Evolutionary conservation across 2,113 vertebrate genomes (phyloP).

Genomic region (Psilopsiagon aymara): DNA sequence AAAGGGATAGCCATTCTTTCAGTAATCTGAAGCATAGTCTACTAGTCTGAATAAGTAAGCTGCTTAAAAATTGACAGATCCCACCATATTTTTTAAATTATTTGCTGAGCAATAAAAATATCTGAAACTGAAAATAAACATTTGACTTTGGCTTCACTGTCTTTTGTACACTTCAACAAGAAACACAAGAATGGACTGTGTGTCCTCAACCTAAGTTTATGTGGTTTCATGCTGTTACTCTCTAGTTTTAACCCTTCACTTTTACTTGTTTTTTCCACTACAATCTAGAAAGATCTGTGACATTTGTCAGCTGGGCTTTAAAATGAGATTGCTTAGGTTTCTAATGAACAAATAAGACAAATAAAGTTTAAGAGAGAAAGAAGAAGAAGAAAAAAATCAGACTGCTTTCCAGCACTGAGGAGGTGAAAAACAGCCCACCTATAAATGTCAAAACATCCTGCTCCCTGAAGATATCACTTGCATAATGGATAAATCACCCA

Average conservation of each 20-base stretch:
- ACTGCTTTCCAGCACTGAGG: background rate
- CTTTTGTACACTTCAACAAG: background rate
- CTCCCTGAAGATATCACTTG: background rate
- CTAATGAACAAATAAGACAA: background rate
- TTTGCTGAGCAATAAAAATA: background rate
- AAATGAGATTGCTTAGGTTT: background rate
- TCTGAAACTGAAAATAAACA: constrained; percentile 4
- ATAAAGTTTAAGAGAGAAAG: background rate
- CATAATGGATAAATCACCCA: background rate
- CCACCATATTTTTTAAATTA: background rate
- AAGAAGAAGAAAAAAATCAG: background rate
- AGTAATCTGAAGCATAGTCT: background rate
- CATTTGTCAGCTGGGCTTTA: background rate
- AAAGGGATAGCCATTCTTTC: background rate
- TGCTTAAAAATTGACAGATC: constrained; percentile 5
- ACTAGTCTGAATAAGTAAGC: background rate
- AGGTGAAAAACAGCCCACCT: background rate
- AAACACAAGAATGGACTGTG: background rate
- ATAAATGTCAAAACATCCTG: background rate
- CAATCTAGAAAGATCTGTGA: background rate
- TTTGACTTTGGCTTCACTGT: background rate
- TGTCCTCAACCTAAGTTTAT: background rate
- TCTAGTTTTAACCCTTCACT: background rate
- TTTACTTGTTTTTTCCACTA: background rate
- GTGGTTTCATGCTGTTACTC: background rate